These are phyloP conservation scores for Caenorhabditis elegans DNA, from an alignment of 1,140 invertebrate species.

Conservation along the genomic window DNA sequence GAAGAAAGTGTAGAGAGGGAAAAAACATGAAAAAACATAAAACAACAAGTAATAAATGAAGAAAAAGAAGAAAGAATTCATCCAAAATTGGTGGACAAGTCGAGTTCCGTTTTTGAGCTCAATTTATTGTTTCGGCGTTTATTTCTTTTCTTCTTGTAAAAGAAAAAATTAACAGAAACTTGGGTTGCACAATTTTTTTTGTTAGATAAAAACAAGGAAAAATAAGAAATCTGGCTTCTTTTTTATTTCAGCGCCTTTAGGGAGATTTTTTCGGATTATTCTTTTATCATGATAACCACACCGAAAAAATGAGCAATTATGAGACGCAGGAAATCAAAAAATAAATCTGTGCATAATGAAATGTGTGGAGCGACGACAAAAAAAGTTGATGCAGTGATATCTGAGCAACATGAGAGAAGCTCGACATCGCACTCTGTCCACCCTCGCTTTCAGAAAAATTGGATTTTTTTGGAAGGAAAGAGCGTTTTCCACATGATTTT, in stretches of 20 bases:
- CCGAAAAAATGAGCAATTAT: background rate
- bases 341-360: constrained; percentile 11
- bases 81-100: background rate
- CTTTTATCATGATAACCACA: background rate
- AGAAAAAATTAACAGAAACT: background rate
- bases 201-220: background rate
- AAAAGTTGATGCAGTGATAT: constrained; percentile 12
- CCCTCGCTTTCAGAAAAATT: background rate
- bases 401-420: background rate
- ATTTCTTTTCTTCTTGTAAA: background rate
- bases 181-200: background rate
- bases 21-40: no score
- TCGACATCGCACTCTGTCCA: background rate
- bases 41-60: background rate
- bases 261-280: constrained; percentile 26
- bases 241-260: background rate
- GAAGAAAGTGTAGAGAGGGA: no score
- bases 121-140: constrained; percentile 10
- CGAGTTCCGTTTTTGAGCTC: background rate
- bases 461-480: background rate
- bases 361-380: background rate
- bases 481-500: no score
- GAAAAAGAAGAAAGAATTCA: background rate
- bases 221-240: background rate
- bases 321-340: constrained; percentile 16